These are phyloP conservation scores for Heterocephalus glaber DNA, from an alignment of 2,113 vertebrate genomes.

Conservation along the genomic window DNA sequence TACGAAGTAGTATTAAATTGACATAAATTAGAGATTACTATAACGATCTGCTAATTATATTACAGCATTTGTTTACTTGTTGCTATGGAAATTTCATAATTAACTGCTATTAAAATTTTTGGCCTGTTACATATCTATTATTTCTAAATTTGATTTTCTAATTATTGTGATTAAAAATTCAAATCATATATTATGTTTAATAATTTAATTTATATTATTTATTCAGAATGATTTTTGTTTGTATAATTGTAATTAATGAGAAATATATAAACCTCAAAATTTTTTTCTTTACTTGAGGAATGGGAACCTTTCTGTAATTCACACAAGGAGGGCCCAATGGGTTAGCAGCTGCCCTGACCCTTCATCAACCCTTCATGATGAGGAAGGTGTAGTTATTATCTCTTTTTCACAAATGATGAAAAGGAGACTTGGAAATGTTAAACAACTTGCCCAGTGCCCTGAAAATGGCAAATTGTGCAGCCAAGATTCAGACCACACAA, in stretches of 20 bases:
- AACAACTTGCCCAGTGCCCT: neutral
- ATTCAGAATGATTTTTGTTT: constrained; percentile 66
- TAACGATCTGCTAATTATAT: constrained; percentile 75
- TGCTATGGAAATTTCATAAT: constrained; percentile 81
- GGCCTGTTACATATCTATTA: constrained; percentile 73
- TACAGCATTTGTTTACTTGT: constrained; percentile 76
- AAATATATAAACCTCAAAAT: constrained; percentile 44
- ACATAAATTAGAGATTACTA: constrained; percentile 77
- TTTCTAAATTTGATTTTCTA: constrained; percentile 78
- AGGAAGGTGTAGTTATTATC: neutral
- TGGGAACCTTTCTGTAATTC: neutral
- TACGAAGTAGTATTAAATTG: constrained; percentile 71
- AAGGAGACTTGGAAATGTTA: neutral
- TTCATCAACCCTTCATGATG: neutral
- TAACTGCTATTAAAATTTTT: constrained; percentile 74
- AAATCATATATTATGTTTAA: constrained; percentile 57
- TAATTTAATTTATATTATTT: constrained; percentile 69
- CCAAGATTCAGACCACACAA: neutral
- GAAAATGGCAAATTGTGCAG: neutral
- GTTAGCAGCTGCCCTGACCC: neutral
- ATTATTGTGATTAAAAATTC: constrained; percentile 77
- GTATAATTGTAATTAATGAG: constrained; percentile 59
- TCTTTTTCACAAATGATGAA: neutral
- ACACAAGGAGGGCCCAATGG: neutral
- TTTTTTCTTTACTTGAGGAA: neutral